Percentiles rank a stretch among this genome's conserved stretches.
These are phyloP conservation scores for Hydrolagus affinis DNA, from an alignment of 2,113 vertebrate species.

Conservation along the genomic window DNA sequence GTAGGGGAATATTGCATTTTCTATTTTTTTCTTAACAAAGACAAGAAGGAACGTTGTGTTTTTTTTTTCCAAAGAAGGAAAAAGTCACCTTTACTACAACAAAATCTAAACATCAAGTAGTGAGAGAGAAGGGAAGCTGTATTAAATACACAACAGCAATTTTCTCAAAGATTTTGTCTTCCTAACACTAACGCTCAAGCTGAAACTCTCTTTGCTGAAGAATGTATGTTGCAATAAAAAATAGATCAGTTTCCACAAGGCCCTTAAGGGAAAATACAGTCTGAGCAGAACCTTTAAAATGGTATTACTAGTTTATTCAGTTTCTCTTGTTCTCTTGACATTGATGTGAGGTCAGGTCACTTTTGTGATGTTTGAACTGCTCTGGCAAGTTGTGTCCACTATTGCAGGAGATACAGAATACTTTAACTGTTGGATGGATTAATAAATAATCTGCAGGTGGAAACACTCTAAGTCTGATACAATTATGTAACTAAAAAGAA, in stretches of 20 bases:
- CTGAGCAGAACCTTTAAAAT: constrained; percentile 26
- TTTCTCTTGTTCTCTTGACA: constrained; percentile 22
- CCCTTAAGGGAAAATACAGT: constrained; percentile 28
- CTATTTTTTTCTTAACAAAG: background rate
- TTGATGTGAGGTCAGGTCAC: constrained; percentile 15
- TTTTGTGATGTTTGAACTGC: constrained; percentile 24
- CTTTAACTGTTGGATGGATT: constrained; percentile 23
- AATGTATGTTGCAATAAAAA: constrained; percentile 30
- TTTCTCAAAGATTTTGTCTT: constrained; percentile 14
- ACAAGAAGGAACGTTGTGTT: background rate
- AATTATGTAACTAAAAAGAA: constrained; percentile 21
- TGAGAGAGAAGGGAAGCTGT: background rate
- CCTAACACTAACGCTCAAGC: background rate
- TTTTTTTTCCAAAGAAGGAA: background rate
- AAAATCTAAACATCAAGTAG: constrained; percentile 6
- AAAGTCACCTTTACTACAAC: background rate
- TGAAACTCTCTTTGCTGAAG: constrained; percentile 14
- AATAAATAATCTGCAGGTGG: constrained; percentile 15
- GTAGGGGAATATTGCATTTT: background rate
- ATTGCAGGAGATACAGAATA: constrained; percentile 3
- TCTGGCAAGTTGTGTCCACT: constrained; percentile 18
- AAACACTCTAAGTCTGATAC: background rate
- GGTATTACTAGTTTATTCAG: constrained; percentile 28
- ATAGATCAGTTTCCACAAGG: constrained; percentile 22
- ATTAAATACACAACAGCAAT: constrained; percentile 13